Percentiles rank a stretch among this genome's conserved stretches.
These are phyloP conservation scores for Nerophis ophidion DNA, from an alignment of 2,113 vertebrate genomes.

Conservation along the genomic window DNA sequence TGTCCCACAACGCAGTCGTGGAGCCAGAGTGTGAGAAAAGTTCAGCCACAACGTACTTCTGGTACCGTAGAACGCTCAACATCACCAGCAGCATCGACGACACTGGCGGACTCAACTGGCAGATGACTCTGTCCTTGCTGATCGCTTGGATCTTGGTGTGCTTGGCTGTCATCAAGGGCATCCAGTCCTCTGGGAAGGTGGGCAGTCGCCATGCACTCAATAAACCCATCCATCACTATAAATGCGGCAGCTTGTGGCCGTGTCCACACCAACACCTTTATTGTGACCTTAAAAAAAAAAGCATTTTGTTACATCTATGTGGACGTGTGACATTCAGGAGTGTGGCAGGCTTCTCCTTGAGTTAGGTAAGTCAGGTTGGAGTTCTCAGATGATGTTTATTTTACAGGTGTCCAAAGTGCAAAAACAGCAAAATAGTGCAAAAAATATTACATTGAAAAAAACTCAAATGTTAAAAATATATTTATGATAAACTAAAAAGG, in stretches of 20 bases:
- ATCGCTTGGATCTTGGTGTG: slow-evolving; percentile 91
- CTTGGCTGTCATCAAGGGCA: slow-evolving; percentile 92
- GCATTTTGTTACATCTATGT: no score
- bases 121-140: slow-evolving; percentile 90
- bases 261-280: no score
- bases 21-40: slow-evolving; percentile 93
- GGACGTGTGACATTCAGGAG: no score
- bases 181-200: slow-evolving; percentile 98
- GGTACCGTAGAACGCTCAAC: slow-evolving; percentile 92
- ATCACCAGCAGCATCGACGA: slow-evolving; percentile 92
- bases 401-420: no score
- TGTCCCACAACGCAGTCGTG: slow-evolving; percentile 69
- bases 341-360: no score
- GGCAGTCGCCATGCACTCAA: not conserved
- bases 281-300: no score
- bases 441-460: no score
- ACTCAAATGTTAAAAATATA: no score
- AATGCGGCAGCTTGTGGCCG: slow-evolving; percentile 10
- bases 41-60: slow-evolving; percentile 97
- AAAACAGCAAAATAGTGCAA: no score
- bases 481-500: no score
- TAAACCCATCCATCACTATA: slow-evolving; percentile 5
- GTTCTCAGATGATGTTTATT: no score
- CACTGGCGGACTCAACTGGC: slow-evolving; percentile 93
- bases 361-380: no score